A percentile compares a stretch with the other conserved stretches of the same genome.
Evolutionary conservation across 1,140 invertebrate genomes (phyloP).

Genomic region (Papilio glaucus): DNA sequence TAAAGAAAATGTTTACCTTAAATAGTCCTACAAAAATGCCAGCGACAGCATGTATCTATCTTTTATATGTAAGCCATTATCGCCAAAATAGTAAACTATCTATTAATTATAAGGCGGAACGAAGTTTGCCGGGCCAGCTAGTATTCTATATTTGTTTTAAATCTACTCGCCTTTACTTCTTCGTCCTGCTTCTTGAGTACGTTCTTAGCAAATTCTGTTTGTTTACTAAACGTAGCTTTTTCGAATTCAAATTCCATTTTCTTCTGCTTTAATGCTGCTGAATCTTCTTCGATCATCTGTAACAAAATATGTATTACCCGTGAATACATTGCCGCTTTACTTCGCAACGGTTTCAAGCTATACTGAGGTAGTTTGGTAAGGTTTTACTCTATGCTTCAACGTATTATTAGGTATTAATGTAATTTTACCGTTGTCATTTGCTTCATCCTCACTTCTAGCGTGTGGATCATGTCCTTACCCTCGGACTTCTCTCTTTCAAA

Average conservation of each 20-base stretch:
- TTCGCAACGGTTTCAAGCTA: too few relatives aligned
- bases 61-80: too few relatives aligned
- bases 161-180: slow-evolving; percentile 66
- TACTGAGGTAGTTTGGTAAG: too few relatives aligned
- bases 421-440: slow-evolving; percentile 71
- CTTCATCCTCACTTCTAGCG: slow-evolving; percentile 70
- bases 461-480: slow-evolving; percentile 64
- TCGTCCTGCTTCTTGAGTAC: slow-evolving; percentile 77
- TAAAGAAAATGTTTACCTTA: too few relatives aligned
- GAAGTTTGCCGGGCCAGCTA: too few relatives aligned
- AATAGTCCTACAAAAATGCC: too few relatives aligned
- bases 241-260: slow-evolving; percentile 80
- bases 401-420: background rate
- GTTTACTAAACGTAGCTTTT: slow-evolving; percentile 75
- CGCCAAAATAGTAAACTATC: too few relatives aligned
- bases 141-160: slow-evolving; percentile 26
- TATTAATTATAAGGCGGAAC: too few relatives aligned
- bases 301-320: slow-evolving; percentile 11
- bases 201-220: slow-evolving; percentile 79
- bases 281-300: slow-evolving; percentile 79
- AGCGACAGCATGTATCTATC: too few relatives aligned
- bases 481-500: slow-evolving; percentile 72
- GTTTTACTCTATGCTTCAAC: background rate
- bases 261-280: slow-evolving; percentile 68
- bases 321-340: too few relatives aligned